Base-by-base conservation (phyloP, 2,113 vertebrate genomes). In the Archilochus colubris region DNA sequence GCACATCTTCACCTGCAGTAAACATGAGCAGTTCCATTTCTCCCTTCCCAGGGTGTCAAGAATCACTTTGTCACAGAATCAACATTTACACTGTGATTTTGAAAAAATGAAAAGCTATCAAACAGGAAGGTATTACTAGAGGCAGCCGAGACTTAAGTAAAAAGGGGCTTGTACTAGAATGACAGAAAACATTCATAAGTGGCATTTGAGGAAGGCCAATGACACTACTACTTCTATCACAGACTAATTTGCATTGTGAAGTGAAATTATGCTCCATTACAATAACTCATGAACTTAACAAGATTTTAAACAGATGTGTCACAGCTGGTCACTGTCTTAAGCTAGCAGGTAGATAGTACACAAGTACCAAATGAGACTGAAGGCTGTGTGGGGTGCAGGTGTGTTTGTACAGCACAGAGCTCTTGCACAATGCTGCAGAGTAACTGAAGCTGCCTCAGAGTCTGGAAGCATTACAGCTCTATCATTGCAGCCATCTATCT, bases 21-120 rank as follows among this genome's bases (percentile, higher is more conserved):
- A 89, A 86, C 40, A 68, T 28, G 40, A 68, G 25, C 50, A 73
- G 91, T 94, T 82, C 33, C 50, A 57, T 92, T 91, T 28, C 38
- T 77, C 40, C 58, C 18, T 83, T 83, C 38, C 72, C 86, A 92
- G 9, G 2, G 10, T 55, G 54, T 76, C 50, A 94, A 64, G 59
- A 82, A 80, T 36, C 22, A 36, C 54, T 48, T 33, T 80, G 24
- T 79, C 38, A 88, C 44, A 88, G 28, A 82, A 73, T n/a, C 22
- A 64, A 8, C 44, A 50, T 82, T 85, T 72, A 48, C 59, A 61
- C 86, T 76, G 73, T 30, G 46, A 4, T 9, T 82, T 66, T 57
- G 22, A 3, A 55, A 80, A 75, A 46, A 74, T 1, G 9, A 75
- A 78, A 79, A 86, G 53, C 7, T 0, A 57, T 80, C 44, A 76